These are phyloP conservation scores for Agriopis aurantiaria DNA, from an alignment of 2,888 invertebrate genomes.

Conservation along the genomic window DNA sequence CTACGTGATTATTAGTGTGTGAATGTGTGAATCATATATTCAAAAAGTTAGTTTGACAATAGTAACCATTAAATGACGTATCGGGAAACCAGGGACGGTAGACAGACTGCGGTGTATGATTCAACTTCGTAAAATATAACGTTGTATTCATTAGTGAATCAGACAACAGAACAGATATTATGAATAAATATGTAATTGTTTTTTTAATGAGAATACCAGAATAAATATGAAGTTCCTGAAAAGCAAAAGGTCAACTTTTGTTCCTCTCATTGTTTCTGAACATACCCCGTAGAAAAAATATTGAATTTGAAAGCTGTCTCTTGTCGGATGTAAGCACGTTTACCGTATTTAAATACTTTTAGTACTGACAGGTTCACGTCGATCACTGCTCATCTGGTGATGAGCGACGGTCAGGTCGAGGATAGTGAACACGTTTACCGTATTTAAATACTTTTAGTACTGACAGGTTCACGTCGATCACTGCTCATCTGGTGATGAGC, in stretches of 20 bases:
- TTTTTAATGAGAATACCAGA: not conserved
- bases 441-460: no score
- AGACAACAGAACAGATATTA: not conserved
- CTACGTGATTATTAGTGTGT: not conserved
- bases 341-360: no score
- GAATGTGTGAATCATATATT: not conserved
- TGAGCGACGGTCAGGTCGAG: not conserved
- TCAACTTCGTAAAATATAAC: not conserved
- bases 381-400: not conserved
- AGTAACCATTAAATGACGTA: not conserved
- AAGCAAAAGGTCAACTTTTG: not conserved
- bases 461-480: not conserved
- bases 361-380: no score
- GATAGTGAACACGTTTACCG: no score
- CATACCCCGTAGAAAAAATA: not conserved
- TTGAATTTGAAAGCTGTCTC: not conserved
- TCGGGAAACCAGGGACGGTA: not conserved
- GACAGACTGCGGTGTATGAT: not conserved
- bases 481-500: not conserved
- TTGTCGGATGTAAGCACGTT: no score
- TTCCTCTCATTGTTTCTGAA: not conserved
- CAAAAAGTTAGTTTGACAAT: not conserved
- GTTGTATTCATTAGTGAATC: not conserved
- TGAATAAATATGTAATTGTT: not conserved
- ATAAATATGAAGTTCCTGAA: not conserved